Percentiles rank a stretch among this genome's conserved stretches.
These are phyloP conservation scores for Psylliodes chrysocephalus DNA, from an alignment of 2,888 invertebrate genomes.

Conservation along the genomic window DNA sequence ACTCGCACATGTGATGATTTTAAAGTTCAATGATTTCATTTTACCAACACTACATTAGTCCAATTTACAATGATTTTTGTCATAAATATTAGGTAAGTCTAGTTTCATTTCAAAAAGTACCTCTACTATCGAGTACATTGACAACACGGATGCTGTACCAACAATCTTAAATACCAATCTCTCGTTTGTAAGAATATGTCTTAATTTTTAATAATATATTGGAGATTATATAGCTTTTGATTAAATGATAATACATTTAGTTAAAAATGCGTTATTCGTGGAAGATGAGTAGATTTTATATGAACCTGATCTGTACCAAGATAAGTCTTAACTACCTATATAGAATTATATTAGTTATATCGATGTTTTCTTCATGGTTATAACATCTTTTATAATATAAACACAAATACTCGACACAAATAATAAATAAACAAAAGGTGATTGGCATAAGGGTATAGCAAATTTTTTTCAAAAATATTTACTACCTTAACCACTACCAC, in stretches of 20 bases:
- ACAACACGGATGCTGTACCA: slow-evolving; percentile 28
- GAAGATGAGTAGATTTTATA: not conserved
- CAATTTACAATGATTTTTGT: slow-evolving; percentile 52
- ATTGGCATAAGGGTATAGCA: not conserved
- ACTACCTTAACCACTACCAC: slow-evolving; percentile 3
- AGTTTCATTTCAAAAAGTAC: slow-evolving; percentile 5
- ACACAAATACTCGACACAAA: too few relatives aligned
- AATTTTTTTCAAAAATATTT: slow-evolving; percentile 8
- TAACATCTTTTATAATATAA: not conserved
- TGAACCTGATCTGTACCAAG: not conserved
- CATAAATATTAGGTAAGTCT: slow-evolving; percentile 51
- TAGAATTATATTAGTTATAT: too few relatives aligned
- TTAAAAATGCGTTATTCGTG: not conserved
- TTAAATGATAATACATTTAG: not conserved
- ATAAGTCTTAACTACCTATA: not conserved
- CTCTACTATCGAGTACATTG: slow-evolving; percentile 4
- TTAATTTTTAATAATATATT: not conserved
- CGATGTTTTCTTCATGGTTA: too few relatives aligned
- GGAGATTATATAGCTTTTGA: not conserved
- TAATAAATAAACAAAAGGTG: not conserved
- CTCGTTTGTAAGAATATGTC: not conserved
- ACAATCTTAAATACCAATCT: slow-evolving; percentile 11
- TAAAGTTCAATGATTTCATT: slow-evolving; percentile 47
- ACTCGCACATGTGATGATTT: slow-evolving; percentile 56
- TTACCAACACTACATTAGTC: slow-evolving; percentile 43